phyloP scores from a whole-genome alignment of 2,797 vertebrate species.

The Anabas testudineus region DNA sequence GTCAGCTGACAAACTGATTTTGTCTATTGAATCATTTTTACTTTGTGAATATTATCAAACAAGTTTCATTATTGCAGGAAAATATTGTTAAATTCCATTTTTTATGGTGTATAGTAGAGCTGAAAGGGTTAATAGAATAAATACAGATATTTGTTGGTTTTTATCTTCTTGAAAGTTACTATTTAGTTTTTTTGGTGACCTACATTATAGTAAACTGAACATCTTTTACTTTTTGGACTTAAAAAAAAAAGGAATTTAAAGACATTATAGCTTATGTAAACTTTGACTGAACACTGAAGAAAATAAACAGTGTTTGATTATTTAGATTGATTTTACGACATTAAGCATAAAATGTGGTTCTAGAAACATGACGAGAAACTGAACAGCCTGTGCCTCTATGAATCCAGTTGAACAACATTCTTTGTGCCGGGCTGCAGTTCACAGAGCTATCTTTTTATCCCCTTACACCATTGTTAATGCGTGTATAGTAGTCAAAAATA shows the following conservation, averaged over 20 bases:
- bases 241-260: too few relatives aligned
- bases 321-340: not conserved
- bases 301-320: not conserved
- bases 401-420: not conserved
- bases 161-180: too few relatives aligned
- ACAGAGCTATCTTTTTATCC: not conserved
- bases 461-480: not conserved
- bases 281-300: not conserved
- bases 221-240: too few relatives aligned
- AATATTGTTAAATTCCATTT: not conserved
- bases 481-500: slow-evolving; percentile 1
- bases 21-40: not conserved
- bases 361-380: not conserved
- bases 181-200: too few relatives aligned
- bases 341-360: not conserved
- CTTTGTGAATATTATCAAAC: not conserved
- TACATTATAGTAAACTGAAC: too few relatives aligned
- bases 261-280: too few relatives aligned
- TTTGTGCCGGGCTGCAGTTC: not conserved
- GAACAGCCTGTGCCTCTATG: slow-evolving; percentile 1
- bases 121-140: too few relatives aligned
- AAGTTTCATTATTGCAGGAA: not conserved
- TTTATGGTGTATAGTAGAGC: not conserved
- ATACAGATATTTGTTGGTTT: too few relatives aligned
- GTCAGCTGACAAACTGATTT: slow-evolving; percentile 25